Evolutionary conservation across 2,113 vertebrate species (phyloP).

Genomic region (Xenotilapia caudafasciata): DNA sequence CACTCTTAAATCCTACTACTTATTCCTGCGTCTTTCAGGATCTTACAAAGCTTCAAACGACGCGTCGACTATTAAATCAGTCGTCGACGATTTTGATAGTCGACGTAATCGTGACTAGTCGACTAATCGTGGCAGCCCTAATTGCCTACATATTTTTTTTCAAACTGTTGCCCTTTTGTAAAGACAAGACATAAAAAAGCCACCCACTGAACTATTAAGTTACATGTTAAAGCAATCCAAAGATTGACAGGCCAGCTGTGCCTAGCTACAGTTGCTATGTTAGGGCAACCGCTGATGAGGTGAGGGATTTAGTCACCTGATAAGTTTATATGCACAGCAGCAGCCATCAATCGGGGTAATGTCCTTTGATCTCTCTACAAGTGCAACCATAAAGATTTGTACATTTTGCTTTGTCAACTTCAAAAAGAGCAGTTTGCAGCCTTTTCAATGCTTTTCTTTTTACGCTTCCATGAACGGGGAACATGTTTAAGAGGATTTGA

Average conservation of each 20-base stretch:
- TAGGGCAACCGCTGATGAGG: neutral
- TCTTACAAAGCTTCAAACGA: no score
- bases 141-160: neutral
- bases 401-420: neutral
- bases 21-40: no score
- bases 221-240: neutral
- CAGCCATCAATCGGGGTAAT: neutral
- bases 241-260: neutral
- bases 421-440: neutral
- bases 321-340: neutral
- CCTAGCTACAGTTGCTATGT: neutral
- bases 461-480: neutral
- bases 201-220: neutral
- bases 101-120: no score
- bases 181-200: neutral
- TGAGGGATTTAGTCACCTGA: neutral
- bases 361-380: neutral
- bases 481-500: neutral
- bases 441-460: neutral
- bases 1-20: no score
- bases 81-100: no score
- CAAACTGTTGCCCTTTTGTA: neutral
- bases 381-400: neutral
- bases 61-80: no score
- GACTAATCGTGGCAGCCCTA: no score